Evolutionary conservation across 2,888 invertebrate species (phyloP).

Genomic region (Morpho achilles): DNA sequence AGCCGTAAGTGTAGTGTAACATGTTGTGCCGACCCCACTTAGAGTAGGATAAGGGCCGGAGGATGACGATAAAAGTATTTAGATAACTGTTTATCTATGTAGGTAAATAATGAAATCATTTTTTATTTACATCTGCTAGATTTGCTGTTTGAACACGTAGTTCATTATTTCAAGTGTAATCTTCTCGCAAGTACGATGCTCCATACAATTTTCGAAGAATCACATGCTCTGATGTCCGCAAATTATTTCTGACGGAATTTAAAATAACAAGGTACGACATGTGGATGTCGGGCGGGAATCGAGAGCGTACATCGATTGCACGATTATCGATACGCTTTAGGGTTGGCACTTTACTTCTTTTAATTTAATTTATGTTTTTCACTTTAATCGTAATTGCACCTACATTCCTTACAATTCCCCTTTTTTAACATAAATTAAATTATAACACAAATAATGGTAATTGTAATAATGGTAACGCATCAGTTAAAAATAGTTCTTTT

Average conservation of each 20-base stretch:
- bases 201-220: slow-evolving; percentile 31
- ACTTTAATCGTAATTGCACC: too few species aligned
- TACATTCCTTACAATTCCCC: too few species aligned
- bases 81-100: too few species aligned
- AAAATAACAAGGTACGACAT: slow-evolving; percentile 30
- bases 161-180: slow-evolving; percentile 23
- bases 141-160: slow-evolving; percentile 14
- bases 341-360: slow-evolving; percentile 9
- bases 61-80: too few species aligned
- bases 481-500: too few species aligned
- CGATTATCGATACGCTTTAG: slow-evolving; percentile 26
- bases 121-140: slow-evolving; percentile 14
- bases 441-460: too few species aligned
- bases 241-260: slow-evolving; percentile 31
- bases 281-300: slow-evolving; percentile 16
- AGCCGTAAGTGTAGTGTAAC: too few species aligned
- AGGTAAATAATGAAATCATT: not conserved
- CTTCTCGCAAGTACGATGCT: slow-evolving; percentile 25
- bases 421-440: too few species aligned
- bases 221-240: slow-evolving; percentile 29
- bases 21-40: too few species aligned
- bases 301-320: slow-evolving; percentile 24
- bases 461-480: too few species aligned
- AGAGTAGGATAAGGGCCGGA: too few species aligned
- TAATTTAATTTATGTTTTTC: too few species aligned